These are phyloP conservation scores for Drosophila siamana DNA, from an alignment of 2,888 invertebrate genomes.

Conservation along the genomic window DNA sequence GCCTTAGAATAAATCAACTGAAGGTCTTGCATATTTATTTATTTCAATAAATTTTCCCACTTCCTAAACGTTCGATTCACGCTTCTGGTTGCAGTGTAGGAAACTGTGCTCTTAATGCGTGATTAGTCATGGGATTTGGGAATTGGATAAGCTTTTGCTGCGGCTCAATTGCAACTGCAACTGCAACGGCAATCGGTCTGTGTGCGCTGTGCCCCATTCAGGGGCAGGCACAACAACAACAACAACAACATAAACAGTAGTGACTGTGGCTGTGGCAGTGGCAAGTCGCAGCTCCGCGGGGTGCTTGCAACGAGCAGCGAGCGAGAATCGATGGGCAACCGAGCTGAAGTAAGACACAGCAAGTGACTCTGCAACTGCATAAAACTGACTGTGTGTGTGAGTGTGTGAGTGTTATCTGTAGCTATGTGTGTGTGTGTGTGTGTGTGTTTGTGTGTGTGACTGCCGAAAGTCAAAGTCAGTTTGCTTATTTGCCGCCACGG, in stretches of 20 bases:
- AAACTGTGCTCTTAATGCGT: constrained; percentile 9
- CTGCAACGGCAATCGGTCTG: neutral
- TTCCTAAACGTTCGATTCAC: neutral
- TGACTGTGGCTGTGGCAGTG: constrained; percentile 2
- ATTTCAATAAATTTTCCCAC: neutral
- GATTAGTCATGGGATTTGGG: constrained; percentile 39
- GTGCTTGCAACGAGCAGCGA: constrained; percentile 28
- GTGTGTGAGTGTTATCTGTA: constrained; percentile 15
- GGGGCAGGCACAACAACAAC: neutral
- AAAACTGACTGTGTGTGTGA: constrained; percentile 5
- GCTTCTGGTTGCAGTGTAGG: constrained; percentile 1
- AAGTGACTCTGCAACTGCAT: neutral
- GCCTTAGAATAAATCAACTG: no score
- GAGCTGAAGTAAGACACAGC: neutral
- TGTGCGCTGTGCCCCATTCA: constrained; percentile 14
- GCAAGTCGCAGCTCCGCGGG: constrained; percentile 38
- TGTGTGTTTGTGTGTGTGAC: constrained; percentile 29
- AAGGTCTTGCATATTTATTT: no score
- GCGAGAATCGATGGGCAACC: constrained; percentile 33
- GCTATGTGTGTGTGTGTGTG: constrained; percentile 16
- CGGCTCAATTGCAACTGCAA: constrained; percentile 4
- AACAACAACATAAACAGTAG: neutral
- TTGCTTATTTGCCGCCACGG: constrained; percentile 9
- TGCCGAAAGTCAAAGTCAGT: constrained; percentile 16
- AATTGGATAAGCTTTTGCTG: constrained; percentile 12